A percentile compares a stretch with the other conserved stretches of the same genome.
Evolutionary conservation across 2,797 vertebrate species (phyloP).

Genomic region (Acrossocheilus fasciatus): DNA sequence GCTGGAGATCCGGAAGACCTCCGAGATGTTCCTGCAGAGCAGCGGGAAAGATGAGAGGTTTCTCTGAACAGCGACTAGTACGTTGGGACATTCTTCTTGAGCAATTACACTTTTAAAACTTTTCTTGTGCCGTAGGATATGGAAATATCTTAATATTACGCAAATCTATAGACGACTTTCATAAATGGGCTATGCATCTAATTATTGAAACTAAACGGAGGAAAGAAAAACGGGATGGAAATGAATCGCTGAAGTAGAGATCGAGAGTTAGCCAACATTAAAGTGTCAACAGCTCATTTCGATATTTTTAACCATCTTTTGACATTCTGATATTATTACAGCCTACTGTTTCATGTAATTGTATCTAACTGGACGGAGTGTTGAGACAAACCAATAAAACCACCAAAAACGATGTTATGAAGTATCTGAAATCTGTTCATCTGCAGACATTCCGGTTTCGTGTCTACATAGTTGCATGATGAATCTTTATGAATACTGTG

Average conservation of each 20-base stretch:
- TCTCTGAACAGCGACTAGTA: neutral
- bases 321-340: neutral
- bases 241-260: neutral
- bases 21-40: constrained; percentile 46
- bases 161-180: neutral
- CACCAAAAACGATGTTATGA: neutral
- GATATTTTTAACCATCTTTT: neutral
- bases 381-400: neutral
- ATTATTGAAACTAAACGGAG: neutral
- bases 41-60: constrained; percentile 64
- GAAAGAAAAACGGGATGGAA: neutral
- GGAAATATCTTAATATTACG: constrained; percentile 57
- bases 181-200: neutral
- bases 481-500: neutral
- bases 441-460: neutral
- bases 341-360: neutral
- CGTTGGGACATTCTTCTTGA: neutral
- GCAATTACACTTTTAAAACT: neutral
- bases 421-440: neutral
- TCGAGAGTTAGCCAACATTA: neutral
- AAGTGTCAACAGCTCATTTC: neutral
- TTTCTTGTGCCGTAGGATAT: constrained; percentile 64
- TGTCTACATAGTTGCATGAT: neutral
- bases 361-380: neutral
- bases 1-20: constrained; percentile 65